Percentiles rank a stretch among this genome's conserved stretches.
Conservation (phyloP, 2,888 invertebrate species). For the Drosophila mulleri region DNA sequence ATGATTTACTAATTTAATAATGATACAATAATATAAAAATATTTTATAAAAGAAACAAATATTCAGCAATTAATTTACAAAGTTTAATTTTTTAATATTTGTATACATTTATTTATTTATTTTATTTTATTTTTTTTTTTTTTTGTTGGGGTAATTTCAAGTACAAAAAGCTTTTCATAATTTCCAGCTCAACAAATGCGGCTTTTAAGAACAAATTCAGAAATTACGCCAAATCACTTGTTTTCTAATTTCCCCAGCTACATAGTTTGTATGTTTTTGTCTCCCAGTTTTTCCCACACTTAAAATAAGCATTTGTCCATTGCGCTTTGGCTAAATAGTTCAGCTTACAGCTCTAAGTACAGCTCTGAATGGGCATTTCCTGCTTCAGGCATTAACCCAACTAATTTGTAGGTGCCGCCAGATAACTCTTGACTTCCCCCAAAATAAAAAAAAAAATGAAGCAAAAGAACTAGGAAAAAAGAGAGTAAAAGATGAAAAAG, state of each 20-base stretch:
- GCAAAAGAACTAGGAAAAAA: slow-evolving; percentile 7
- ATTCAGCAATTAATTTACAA: too few species aligned
- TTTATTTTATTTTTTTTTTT: too few species aligned
- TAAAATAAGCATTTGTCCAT: slow-evolving; percentile 11
- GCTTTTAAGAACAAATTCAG: not conserved
- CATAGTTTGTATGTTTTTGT: not conserved
- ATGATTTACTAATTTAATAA: too few species aligned
- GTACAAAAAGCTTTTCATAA: not conserved
- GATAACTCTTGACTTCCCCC: slow-evolving; percentile 9
- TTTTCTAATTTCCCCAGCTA: not conserved
- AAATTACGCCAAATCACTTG: not conserved
- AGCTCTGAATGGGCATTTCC: slow-evolving; percentile 24
- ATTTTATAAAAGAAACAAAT: too few species aligned
- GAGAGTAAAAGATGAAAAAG: not conserved
- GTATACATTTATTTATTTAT: too few species aligned
- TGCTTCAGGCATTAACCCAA: slow-evolving; percentile 7
- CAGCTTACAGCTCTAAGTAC: not conserved
- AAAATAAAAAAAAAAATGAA: not conserved
- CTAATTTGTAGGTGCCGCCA: slow-evolving; percentile 35
- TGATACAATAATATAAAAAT: too few species aligned
- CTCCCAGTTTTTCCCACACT: slow-evolving; percentile 28
- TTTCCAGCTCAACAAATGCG: not conserved
- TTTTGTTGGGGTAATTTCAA: not conserved
- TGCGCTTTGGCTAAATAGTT: slow-evolving; percentile 10
- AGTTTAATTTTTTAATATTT: too few species aligned